Evolutionary conservation across 2,888 invertebrate species (phyloP).

Genomic region (Diaprepes abbreviatus): DNA sequence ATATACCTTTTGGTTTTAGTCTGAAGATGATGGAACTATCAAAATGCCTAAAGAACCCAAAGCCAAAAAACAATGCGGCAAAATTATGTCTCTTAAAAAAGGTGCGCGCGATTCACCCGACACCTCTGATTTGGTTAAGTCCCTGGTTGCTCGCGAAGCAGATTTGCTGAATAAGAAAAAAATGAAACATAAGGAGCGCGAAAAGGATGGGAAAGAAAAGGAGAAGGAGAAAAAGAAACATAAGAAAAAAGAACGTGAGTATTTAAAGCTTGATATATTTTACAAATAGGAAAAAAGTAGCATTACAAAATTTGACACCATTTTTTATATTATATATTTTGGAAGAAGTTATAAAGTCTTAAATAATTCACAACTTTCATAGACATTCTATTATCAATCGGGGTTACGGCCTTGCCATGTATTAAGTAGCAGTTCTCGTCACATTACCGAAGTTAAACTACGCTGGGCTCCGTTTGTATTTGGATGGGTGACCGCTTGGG

Average conservation of each 20-base stretch:
- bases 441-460: no score
- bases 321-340: no score
- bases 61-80: constrained; percentile 59
- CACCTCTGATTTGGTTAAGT: constrained; percentile 58
- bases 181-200: constrained; percentile 61
- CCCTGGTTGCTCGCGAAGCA: constrained; percentile 57
- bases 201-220: constrained; percentile 51
- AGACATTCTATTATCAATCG: no score
- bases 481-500: no score
- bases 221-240: constrained; percentile 58
- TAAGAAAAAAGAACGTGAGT: constrained; percentile 54
- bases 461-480: no score
- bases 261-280: no score
- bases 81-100: constrained; percentile 61
- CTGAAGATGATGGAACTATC: constrained; percentile 20
- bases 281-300: no score
- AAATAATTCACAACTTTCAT: no score
- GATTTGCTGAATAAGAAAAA: constrained; percentile 58
- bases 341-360: no score
- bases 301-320: no score
- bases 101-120: constrained; percentile 48
- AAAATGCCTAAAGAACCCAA: constrained; percentile 25
- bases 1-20: constrained; percentile 34
- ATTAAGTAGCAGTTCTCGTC: no score
- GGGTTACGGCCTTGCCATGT: no score